Conservation (phyloP, 2,888 invertebrate genomes). For the Calliscelio sp. region DNA sequence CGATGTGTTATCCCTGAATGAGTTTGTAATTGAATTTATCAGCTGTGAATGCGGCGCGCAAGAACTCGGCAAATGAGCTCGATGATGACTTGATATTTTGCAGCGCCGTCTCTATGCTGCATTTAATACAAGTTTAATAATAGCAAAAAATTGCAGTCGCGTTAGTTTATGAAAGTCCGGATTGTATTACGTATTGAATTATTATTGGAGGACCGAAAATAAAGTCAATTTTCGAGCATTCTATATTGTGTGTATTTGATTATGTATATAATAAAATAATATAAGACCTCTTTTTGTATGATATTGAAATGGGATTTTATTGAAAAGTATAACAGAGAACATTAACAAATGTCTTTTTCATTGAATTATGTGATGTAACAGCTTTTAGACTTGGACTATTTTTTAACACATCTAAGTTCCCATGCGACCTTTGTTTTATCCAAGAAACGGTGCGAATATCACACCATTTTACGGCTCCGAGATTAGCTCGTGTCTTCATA, state of each 20-base stretch:
- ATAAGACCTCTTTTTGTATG: too few species aligned
- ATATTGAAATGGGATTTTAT: too few species aligned
- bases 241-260: too few species aligned
- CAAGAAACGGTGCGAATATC: slow-evolving; percentile 81
- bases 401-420: slow-evolving; percentile 48
- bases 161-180: not conserved
- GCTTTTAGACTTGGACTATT: slow-evolving; percentile 32
- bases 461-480: slow-evolving; percentile 80
- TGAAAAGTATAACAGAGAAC: too few species aligned
- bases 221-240: too few species aligned
- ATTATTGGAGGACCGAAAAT: too few species aligned
- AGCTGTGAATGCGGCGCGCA: slow-evolving; percentile 63
- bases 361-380: slow-evolving; percentile 28
- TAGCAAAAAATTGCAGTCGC: not conserved
- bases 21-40: slow-evolving; percentile 73
- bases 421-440: slow-evolving; percentile 81
- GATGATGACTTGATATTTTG: slow-evolving; percentile 70
- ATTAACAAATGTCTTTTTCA: too few species aligned
- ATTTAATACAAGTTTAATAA: slow-evolving; percentile 48
- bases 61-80: slow-evolving; percentile 63
- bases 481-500: slow-evolving; percentile 73
- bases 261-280: too few species aligned
- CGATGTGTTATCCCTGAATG: slow-evolving; percentile 70
- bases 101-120: slow-evolving; percentile 16
- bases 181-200: not conserved